These are phyloP conservation scores for Muscina levida DNA, from an alignment of 2,888 invertebrate species.

Conservation along the genomic window DNA sequence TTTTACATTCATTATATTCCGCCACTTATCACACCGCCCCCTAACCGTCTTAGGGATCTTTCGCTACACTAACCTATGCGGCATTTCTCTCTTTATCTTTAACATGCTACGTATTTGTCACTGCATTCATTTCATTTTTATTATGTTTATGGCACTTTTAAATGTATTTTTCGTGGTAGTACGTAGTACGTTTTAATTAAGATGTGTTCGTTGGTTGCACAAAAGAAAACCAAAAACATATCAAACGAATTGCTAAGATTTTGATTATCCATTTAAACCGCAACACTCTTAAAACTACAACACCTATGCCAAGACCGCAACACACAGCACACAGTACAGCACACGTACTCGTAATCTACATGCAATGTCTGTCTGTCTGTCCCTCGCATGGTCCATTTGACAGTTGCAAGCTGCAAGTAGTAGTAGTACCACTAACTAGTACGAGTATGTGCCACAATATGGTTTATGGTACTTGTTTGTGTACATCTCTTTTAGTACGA, in stretches of 20 bases:
- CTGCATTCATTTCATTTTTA: slow-evolving; percentile 30
- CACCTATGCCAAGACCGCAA: slow-evolving; percentile 6
- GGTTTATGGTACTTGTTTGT: background rate
- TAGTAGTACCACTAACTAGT: too few relatives aligned
- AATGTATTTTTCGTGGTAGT: slow-evolving; percentile 29
- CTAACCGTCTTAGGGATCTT: too few relatives aligned
- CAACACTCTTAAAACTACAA: background rate
- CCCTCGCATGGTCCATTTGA: too few relatives aligned
- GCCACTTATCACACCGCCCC: background rate
- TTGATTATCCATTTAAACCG: slow-evolving; percentile 10
- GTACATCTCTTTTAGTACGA: slow-evolving; percentile 24
- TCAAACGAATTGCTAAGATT: slow-evolving; percentile 38
- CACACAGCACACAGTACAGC: background rate
- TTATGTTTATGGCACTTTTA: slow-evolving; percentile 38
- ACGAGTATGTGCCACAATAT: background rate
- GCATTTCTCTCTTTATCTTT: background rate
- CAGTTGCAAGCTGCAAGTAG: too few relatives aligned
- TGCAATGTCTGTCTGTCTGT: background rate
- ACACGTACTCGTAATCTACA: slow-evolving; percentile 14
- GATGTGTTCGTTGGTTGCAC: too few relatives aligned
- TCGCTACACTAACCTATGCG: too few relatives aligned
- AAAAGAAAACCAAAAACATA: too few relatives aligned
- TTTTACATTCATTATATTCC: too few relatives aligned
- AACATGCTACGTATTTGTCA: background rate
- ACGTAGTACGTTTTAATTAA: slow-evolving; percentile 54